Evolutionary conservation across 2,113 vertebrate species (phyloP), one percentile per base, ranked within the genome.

Genomic region (Pteropus alecto): DNA sequence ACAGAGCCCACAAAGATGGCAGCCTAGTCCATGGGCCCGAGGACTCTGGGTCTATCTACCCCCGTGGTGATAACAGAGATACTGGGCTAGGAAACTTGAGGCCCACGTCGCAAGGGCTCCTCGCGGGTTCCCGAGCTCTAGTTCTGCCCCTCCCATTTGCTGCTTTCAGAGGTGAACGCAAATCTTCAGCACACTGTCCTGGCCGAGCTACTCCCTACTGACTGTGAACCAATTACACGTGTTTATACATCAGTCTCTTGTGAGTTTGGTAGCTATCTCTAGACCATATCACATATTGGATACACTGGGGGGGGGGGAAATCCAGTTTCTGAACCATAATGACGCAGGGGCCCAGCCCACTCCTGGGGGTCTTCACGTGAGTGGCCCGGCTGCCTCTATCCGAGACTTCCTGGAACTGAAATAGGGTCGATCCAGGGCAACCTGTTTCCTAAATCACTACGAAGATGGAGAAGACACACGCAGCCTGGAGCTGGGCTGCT

Each of bases 271-370:
- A 3, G 24, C 1, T 4, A 26, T 28, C 10, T 35, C 76, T 61
- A 51, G 43, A 43, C 22, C 7, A 8, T 7, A 65, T 56, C 30
- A 15, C 46, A 54, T 18, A 58, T 0, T 61, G 76, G 60, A 30
- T 7, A 54, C 7, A 7, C 11, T 1, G 5, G 35, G 58, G 33
- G 5, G 35, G 58, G 33, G 28, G 1, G 3, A 7, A 30, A 18
- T 12, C 63, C 14, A 33, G 19, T 63, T 46, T 46, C 28, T 54
- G 60, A 56, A 28, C 1, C 56, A 1, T 19, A 9, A 19, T 12
- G 56, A 58, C 61, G 26, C 79, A 35, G 51, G 4, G 41, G 16
- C 21, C 68, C 51, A 70, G 15, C 1, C 10, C n/a, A 24, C 43
- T 35, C 16, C 26, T 33, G 19, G 51, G 77, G 21, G 10, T 61